Conservation (phyloP, 1,140 invertebrate species). For the Conus betulinus region DNA sequence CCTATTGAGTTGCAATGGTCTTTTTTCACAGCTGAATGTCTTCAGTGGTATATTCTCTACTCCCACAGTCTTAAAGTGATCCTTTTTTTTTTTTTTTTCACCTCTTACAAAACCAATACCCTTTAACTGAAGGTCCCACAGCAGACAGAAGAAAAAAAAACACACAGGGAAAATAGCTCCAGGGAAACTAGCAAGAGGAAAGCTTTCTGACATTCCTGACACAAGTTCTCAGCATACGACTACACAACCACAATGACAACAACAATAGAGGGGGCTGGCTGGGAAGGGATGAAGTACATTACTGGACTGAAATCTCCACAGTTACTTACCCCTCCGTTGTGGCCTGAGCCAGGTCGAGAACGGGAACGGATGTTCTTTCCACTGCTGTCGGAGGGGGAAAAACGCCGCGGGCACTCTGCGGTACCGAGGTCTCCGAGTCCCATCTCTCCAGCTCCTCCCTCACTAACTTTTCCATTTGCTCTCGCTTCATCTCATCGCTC, state of each 20-base stretch:
- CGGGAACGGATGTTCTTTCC: constrained; percentile 56
- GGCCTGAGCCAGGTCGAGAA: constrained; percentile 63
- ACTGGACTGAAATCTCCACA: too few species aligned
- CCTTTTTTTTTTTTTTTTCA: too few species aligned
- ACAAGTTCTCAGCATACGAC: too few species aligned
- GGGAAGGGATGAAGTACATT: too few species aligned
- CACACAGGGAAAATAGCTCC: neutral
- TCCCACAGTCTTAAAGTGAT: too few species aligned
- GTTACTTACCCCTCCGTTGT: constrained; percentile 59
- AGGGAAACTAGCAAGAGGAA: neutral
- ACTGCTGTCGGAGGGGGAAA: constrained; percentile 65
- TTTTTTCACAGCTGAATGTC: too few species aligned
- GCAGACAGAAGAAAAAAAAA: neutral
- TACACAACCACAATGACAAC: neutral
- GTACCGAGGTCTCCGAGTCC: constrained; percentile 73
- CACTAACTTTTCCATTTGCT: constrained; percentile 75
- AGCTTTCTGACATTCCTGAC: too few species aligned
- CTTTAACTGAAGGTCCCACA: neutral
- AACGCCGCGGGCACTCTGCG: constrained; percentile 63
- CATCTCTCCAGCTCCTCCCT: constrained; percentile 75
- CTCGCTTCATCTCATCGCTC: constrained; percentile 73
- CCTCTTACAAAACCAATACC: too few species aligned
- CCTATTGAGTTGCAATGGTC: too few species aligned
- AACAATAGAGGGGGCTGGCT: too few species aligned
- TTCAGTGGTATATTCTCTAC: too few species aligned